These are phyloP conservation scores for Lysandra coridon DNA, from an alignment of 2,888 invertebrate genomes.

Conservation along the genomic window DNA sequence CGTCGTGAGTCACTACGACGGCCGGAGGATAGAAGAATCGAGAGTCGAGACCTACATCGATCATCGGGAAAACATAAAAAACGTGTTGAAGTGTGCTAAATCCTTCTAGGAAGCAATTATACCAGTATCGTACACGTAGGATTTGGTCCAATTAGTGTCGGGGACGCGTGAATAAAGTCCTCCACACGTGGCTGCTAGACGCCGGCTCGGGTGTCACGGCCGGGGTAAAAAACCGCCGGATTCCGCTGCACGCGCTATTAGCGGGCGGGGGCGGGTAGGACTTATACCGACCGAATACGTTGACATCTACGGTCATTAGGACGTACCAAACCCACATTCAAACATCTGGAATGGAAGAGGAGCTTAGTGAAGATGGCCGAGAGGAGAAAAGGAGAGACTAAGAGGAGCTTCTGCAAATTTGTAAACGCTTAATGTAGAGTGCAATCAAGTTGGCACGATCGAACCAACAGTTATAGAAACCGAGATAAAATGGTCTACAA, in stretches of 20 bases:
- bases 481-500: too few species aligned
- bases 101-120: constrained; percentile 23
- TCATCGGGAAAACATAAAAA: not conserved
- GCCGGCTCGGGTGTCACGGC: constrained; percentile 61
- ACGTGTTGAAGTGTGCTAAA: constrained; percentile 1
- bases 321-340: constrained; percentile 40
- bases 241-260: constrained; percentile 78
- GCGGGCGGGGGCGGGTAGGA: constrained; percentile 75
- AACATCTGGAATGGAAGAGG: not conserved
- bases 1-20: not conserved
- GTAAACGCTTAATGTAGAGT: not conserved
- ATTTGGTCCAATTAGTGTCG: constrained; percentile 48
- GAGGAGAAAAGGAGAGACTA: not conserved
- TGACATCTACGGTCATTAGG: constrained; percentile 74
- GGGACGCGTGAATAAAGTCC: constrained; percentile 44
- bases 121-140: constrained; percentile 24
- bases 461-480: too few species aligned
- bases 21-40: not conserved
- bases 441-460: not conserved
- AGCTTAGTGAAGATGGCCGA: too few species aligned
- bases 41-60: constrained; percentile 9
- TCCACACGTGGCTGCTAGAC: constrained; percentile 61
- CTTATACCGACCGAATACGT: constrained; percentile 67
- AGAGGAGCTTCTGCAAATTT: not conserved
- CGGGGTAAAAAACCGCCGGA: constrained; percentile 65